Evolutionary conservation across 2,113 vertebrate genomes (phyloP).

Genomic region (Craseonycteris thonglongyai): DNA sequence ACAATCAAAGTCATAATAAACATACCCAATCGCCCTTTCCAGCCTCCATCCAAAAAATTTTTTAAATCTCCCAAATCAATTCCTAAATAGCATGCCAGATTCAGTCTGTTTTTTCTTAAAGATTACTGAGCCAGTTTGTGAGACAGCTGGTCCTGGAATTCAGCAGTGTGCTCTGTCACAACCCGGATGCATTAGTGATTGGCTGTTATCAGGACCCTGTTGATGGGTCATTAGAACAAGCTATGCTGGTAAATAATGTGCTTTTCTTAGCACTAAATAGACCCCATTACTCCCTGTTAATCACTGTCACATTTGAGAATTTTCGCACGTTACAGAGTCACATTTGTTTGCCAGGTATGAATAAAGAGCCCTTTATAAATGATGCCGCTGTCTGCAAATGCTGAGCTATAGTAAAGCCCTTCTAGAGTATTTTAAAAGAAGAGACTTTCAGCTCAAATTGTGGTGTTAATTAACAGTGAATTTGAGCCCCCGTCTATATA

Average conservation of each 20-base stretch:
- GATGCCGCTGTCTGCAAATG: neutral
- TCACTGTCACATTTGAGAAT: slow-evolving; percentile 37
- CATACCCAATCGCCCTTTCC: neutral
- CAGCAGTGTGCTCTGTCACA: neutral
- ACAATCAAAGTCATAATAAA: neutral
- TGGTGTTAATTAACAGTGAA: slow-evolving; percentile 32
- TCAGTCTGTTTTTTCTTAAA: neutral
- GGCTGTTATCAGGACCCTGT: neutral
- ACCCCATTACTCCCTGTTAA: slow-evolving; percentile 7
- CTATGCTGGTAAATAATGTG: neutral
- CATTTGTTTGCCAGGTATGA: slow-evolving; percentile 45
- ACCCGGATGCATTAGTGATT: neutral
- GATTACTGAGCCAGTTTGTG: neutral
- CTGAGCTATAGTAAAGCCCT: neutral
- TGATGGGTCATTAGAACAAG: neutral
- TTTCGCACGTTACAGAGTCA: slow-evolving; percentile 30
- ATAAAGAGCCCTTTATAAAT: slow-evolving; percentile 51
- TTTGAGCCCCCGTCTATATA: neutral
- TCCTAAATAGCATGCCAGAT: neutral
- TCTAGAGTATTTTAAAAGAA: slow-evolving; percentile 31
- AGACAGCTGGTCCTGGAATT: neutral
- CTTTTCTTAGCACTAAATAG: slow-evolving; percentile 19
- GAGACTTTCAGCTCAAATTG: slow-evolving; percentile 32
- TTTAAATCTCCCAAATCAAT: neutral
- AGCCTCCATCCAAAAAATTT: neutral